A percentile compares a stretch with the other conserved stretches of the same genome.
phyloP scores from a whole-genome alignment of 2,888 invertebrate species.

The Sinohyriopsis cumingii region DNA sequence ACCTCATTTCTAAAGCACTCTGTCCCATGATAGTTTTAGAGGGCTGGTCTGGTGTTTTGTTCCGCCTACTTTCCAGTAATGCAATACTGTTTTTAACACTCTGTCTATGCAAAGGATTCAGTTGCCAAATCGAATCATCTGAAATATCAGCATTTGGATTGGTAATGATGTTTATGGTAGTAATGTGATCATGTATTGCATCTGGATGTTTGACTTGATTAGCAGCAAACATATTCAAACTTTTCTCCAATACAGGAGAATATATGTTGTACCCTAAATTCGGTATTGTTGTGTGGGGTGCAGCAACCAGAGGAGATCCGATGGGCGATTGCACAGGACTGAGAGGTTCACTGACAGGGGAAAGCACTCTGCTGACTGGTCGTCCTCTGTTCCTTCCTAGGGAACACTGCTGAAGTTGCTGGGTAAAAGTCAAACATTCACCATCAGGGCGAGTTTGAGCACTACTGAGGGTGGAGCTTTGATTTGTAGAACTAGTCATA shows the following conservation, averaged over 20 bases:
- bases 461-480: conserved; percentile 54
- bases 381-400: conserved; percentile 78
- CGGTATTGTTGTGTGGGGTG: conserved; percentile 2
- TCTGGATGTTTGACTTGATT: conserved; percentile 50
- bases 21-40: conserved; percentile 56
- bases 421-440: conserved; percentile 85
- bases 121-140: conserved; percentile 67
- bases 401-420: conserved; percentile 90
- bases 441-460: conserved; percentile 42
- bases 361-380: conserved; percentile 77
- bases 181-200: conserved; percentile 54
- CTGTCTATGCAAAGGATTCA: conserved; percentile 55
- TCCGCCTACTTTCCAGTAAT: conserved; percentile 40
- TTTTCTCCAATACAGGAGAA: conserved; percentile 41
- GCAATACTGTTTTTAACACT: conserved; percentile 44
- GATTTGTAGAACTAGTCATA: conserved; percentile 78
- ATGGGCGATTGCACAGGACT: conserved; percentile 87
- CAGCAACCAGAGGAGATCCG: conserved; percentile 78
- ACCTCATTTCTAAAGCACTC: conserved; percentile 57
- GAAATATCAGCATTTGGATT: conserved; percentile 65
- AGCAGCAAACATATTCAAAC: conserved; percentile 46
- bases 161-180: conserved; percentile 62
- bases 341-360: conserved; percentile 79
- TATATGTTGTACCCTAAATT: conserved; percentile 13
- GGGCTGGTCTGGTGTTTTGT: conserved; percentile 42